These are phyloP conservation scores for Plemyria rubiginata DNA, from an alignment of 2,888 invertebrate species.

Conservation along the genomic window DNA sequence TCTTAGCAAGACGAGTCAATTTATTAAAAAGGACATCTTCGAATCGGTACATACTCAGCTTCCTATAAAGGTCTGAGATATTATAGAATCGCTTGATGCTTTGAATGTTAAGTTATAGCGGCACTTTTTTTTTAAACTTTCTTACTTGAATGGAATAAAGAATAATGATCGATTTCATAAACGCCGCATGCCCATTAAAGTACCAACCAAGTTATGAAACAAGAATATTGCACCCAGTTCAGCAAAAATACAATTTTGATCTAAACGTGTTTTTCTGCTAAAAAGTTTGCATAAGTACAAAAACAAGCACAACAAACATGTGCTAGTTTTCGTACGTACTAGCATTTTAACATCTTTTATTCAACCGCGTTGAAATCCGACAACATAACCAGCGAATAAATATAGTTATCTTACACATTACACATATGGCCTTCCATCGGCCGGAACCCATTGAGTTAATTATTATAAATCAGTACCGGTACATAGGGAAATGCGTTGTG, in stretches of 20 bases:
- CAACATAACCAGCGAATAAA: background rate
- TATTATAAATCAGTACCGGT: no score
- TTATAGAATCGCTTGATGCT: constrained; percentile 17
- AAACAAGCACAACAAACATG: no score
- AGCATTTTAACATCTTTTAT: no score
- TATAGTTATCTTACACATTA: background rate
- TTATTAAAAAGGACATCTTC: constrained; percentile 26
- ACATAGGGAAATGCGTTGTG: no score
- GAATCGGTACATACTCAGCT: constrained; percentile 6
- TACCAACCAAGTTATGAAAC: no score
- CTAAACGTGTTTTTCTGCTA: no score
- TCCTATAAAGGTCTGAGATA: constrained; percentile 15
- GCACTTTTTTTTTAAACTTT: constrained; percentile 10
- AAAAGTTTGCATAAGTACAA: no score
- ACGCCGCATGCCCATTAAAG: no score
- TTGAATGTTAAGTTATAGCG: constrained; percentile 17
- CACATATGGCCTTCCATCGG: background rate
- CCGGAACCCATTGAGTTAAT: background rate
- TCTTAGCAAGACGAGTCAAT: constrained; percentile 26
- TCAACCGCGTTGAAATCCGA: background rate
- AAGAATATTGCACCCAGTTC: no score
- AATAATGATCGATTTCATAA: background rate
- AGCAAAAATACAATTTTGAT: no score
- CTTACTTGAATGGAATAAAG: background rate
- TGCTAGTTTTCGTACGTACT: background rate